These are phyloP conservation scores for Solea senegalensis DNA, from an alignment of 2,113 vertebrate species.

Conservation along the genomic window DNA sequence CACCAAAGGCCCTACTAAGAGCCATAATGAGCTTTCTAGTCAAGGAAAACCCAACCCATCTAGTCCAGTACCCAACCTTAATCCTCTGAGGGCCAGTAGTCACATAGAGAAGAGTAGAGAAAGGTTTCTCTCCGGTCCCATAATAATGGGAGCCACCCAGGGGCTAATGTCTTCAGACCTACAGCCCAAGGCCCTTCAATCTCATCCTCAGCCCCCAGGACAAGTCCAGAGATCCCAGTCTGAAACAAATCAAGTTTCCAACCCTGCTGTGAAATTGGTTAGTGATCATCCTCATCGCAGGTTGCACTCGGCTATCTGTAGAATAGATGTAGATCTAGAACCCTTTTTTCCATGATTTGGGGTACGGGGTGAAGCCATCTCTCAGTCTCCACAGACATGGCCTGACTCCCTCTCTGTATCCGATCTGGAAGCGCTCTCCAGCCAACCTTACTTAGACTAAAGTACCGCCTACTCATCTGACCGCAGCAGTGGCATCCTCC, in stretches of 20 bases:
- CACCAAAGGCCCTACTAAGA: conserved; percentile 5
- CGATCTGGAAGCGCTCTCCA: background rate
- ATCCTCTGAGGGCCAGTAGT: conserved; percentile 17
- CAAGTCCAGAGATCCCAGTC: conserved; percentile 29
- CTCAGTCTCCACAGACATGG: conserved; percentile 6
- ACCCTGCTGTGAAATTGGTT: conserved; percentile 53
- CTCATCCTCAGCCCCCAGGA: conserved; percentile 24
- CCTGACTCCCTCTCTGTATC: conserved; percentile 44
- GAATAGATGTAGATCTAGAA: conserved; percentile 71
- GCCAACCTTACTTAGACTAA: background rate
- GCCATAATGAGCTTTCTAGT: conserved; percentile 8
- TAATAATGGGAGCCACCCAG: conserved; percentile 32
- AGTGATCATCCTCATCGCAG: conserved; percentile 12
- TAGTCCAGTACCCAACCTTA: background rate
- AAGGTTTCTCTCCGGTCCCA: conserved; percentile 47
- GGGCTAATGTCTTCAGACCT: conserved; percentile 17
- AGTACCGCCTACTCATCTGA: conserved; percentile 25
- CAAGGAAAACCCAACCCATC: conserved; percentile 13
- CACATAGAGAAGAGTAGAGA: conserved; percentile 45
- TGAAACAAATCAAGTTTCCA: background rate
- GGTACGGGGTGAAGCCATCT: background rate
- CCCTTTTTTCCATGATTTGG: background rate
- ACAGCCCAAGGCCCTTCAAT: conserved; percentile 10
- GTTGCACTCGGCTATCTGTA: conserved; percentile 57
- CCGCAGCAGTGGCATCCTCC: background rate